Evolutionary conservation across 2,888 invertebrate species (phyloP).

Genomic region (Tenodera sinensis): DNA sequence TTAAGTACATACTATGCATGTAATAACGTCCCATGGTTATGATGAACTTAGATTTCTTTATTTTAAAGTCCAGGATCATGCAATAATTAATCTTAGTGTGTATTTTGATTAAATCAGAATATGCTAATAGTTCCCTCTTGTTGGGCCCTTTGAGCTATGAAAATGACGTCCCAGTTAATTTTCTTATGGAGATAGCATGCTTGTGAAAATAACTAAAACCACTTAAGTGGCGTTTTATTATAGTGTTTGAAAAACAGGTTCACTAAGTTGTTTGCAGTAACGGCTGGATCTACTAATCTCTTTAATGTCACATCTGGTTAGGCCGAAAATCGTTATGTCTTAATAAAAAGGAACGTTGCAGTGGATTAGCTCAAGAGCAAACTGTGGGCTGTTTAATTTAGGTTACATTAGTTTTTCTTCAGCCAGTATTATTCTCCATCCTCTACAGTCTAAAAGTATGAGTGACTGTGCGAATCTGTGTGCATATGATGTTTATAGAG

Average conservation of each 20-base stretch:
- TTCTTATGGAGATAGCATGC: background rate
- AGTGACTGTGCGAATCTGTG: too few species aligned
- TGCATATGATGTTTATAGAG: too few species aligned
- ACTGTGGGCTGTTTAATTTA: background rate
- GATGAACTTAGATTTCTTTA: too few species aligned
- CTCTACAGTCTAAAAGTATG: too few species aligned
- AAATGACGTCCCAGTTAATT: background rate
- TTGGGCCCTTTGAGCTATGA: background rate
- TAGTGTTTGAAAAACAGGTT: background rate
- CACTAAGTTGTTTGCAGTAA: background rate
- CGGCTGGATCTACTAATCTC: background rate
- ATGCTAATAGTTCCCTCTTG: background rate
- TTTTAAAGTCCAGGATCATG: too few species aligned
- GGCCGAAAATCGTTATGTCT: background rate
- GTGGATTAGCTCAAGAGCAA: background rate
- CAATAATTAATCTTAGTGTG: too few species aligned
- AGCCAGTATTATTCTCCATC: too few species aligned
- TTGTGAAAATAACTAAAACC: background rate
- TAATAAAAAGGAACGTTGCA: background rate
- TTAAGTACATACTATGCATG: too few species aligned
- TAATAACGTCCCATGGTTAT: too few species aligned
- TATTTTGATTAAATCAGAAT: background rate
- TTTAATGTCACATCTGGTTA: background rate
- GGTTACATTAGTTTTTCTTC: too few species aligned
- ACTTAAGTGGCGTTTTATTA: background rate